Conservation (phyloP, 2,113 vertebrate genomes). For the Athene noctua region DNA sequence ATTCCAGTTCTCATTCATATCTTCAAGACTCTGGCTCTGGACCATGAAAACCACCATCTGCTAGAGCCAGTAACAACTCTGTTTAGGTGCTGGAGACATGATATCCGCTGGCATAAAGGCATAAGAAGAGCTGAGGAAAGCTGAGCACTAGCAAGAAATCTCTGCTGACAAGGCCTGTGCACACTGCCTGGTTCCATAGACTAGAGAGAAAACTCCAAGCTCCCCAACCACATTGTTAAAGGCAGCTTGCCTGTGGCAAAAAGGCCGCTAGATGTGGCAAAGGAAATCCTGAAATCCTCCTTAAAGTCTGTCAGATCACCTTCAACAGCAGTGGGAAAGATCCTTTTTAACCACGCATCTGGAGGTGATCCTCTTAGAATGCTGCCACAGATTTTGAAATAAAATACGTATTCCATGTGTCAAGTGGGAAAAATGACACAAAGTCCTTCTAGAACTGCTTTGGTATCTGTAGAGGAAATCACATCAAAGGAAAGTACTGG, state of each 20-base stretch:
- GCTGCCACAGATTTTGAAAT: neutral
- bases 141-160: neutral
- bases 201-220: neutral
- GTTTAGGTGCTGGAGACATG: neutral
- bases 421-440: neutral
- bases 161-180: neutral
- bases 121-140: neutral
- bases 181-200: neutral
- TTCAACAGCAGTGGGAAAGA: neutral
- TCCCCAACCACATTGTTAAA: neutral
- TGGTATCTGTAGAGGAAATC: neutral
- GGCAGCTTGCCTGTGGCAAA: neutral
- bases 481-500: neutral
- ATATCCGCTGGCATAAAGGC: neutral
- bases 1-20: neutral
- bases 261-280: neutral
- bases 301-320: neutral
- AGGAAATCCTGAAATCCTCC: neutral
- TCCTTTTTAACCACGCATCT: neutral
- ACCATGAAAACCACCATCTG: neutral
- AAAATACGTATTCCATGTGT: neutral
- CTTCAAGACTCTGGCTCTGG: neutral
- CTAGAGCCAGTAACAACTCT: neutral
- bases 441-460: neutral
- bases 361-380: neutral